A percentile compares a stretch with the other conserved stretches of the same genome.
phyloP scores from a whole-genome alignment of 1,140 invertebrate species.

The Drosophila nikananu region DNA sequence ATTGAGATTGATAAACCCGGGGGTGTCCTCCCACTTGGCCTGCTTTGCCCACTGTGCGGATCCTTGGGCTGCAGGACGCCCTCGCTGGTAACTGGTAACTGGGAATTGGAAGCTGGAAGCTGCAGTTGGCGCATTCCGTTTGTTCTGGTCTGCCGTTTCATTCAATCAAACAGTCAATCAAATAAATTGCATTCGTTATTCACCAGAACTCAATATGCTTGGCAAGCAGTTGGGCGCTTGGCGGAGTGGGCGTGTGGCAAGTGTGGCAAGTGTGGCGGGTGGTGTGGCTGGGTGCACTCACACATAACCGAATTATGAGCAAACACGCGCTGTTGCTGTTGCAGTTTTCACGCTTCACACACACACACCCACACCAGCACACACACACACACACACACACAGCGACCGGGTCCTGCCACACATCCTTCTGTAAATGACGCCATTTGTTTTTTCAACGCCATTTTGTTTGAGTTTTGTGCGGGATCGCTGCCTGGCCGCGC shows the following conservation, averaged over 20 bases:
- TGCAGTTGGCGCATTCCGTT: constrained; percentile 36
- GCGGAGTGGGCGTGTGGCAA: not conserved
- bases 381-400: constrained; percentile 11
- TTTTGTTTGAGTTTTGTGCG: constrained; percentile 73
- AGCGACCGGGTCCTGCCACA: not conserved
- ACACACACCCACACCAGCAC: constrained; percentile 1
- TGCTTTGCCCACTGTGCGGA: not conserved
- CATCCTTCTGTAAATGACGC: constrained; percentile 67
- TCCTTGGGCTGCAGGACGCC: constrained; percentile 11
- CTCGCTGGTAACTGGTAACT: not conserved
- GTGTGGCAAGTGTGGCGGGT: not conserved
- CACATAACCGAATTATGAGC: constrained; percentile 75
- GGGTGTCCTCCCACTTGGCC: not conserved
- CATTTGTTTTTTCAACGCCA: constrained; percentile 81
- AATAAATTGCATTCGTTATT: constrained; percentile 81
- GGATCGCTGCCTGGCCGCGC: constrained; percentile 18
- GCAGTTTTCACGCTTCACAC: constrained; percentile 53
- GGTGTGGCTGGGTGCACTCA: not conserved
- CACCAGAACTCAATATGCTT: constrained; percentile 70
- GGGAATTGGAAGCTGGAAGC: not conserved
- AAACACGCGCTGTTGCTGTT: constrained; percentile 49
- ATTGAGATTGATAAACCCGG: not conserved
- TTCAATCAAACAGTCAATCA: constrained; percentile 82
- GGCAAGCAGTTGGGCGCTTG: constrained; percentile 17
- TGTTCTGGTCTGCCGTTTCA: constrained; percentile 49